phyloP scores from a whole-genome alignment of 2,113 vertebrate genomes.

The Ceratotherium simum region DNA sequence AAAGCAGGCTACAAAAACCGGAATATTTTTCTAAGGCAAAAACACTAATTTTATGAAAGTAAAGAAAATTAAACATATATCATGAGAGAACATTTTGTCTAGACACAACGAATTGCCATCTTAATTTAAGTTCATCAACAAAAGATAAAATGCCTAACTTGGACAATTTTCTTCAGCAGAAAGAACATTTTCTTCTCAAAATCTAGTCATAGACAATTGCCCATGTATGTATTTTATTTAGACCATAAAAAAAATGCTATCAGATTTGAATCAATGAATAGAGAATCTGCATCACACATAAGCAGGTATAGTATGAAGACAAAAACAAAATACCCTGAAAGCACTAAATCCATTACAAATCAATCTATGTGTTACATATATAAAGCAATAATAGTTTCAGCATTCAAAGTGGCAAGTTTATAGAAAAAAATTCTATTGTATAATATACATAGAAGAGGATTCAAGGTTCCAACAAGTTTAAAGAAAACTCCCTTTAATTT shows the following conservation, averaged over 20 bases:
- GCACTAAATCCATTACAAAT: background rate
- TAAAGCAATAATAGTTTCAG: background rate
- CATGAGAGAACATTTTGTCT: conserved; percentile 50
- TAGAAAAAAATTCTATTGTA: background rate
- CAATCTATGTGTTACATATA: background rate
- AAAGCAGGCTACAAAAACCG: background rate
- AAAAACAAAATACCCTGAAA: conserved; percentile 22
- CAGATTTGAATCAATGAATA: conserved; percentile 11
- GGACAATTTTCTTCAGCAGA: conserved; percentile 42
- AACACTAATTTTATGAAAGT: conserved; percentile 40
- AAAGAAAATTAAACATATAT: conserved; percentile 51
- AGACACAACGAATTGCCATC: conserved; percentile 37
- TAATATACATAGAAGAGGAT: background rate
- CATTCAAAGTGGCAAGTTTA: background rate
- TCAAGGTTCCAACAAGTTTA: conserved; percentile 38
- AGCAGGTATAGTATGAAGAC: background rate
- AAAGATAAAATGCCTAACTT: conserved; percentile 42
- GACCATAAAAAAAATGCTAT: conserved; percentile 44
- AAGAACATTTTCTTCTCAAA: conserved; percentile 68
- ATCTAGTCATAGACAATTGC: conserved; percentile 40
- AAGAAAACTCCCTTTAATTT: conserved; percentile 42
- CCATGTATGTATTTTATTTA: conserved; percentile 28
- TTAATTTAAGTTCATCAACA: conserved; percentile 43
- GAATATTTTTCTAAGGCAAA: conserved; percentile 29
- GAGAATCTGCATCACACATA: background rate